Evolutionary conservation across 2,113 vertebrate genomes (phyloP), one percentile per base, ranked within the genome.

Genomic region (Triplophysa dalaica): DNA sequence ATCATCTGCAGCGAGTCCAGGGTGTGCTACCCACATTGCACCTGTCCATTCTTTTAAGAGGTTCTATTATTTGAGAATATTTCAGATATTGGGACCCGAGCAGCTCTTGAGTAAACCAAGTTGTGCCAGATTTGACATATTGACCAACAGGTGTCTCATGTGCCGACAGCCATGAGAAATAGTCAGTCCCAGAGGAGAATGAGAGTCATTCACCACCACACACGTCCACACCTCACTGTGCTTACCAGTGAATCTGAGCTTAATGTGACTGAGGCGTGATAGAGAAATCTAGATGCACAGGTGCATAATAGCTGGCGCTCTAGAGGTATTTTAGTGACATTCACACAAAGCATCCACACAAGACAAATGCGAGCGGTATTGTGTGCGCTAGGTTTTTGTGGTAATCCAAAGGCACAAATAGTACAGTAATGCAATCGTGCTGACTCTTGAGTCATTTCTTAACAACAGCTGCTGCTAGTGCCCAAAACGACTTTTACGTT

Each of bases 141-240:
- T 50, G 76, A 24, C 41, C 54, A 75, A 61, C 82, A 82, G 77
- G 82, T 82, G 83, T 22, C 29, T 43, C 6, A 24, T 12, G 60
- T 70, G 54, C n/a, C 14, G 65, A 80, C 43, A 75, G 50, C 66
- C 45, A 17, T 61, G 29, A 70, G 64, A 74, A 65, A 64, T 62
- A 74, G n/a, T 79, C 62, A 38, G 75, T 24, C 19, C 69, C 63
- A 74, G 14, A 45, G 33, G 66, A 67, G 16, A 26, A 56, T 41
- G 70, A 48, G 56, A 74, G 14, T 50, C 75, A 48, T 80, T 77
- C 24, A 22, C 38, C 7, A 33, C 11, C 7, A 33, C 11, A 65
- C 41, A 62, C 54, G 50, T 69, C 62, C 43, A n/a, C 63, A 43
- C 65, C 74, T 58, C 63, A 62, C 54, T 24, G 43, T 16, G 21